These are phyloP conservation scores for Rachycentron canadum DNA, from an alignment of 2,797 vertebrate species.

Conservation along the genomic window DNA sequence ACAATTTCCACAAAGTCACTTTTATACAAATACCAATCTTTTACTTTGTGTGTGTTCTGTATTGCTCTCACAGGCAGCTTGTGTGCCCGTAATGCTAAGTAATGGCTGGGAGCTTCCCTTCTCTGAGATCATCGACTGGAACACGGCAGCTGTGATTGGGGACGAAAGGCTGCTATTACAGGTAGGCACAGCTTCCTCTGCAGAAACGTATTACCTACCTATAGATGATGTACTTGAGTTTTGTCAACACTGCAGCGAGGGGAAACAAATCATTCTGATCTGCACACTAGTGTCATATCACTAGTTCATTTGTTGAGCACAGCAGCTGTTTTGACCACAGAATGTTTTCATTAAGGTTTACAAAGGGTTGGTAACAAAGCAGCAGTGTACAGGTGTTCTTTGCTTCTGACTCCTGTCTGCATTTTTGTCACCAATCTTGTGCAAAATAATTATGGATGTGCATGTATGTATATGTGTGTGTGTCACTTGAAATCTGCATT, in stretches of 20 bases:
- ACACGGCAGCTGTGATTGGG: slow-evolving; percentile 95
- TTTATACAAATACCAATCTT: background rate
- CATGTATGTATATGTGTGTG: too few species aligned
- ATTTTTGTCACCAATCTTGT: background rate
- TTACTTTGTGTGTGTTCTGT: slow-evolving; percentile 24
- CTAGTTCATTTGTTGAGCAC: background rate
- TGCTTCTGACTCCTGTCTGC: background rate
- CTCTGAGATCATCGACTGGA: slow-evolving; percentile 99
- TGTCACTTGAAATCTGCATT: background rate
- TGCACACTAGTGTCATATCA: background rate
- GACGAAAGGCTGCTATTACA: slow-evolving; percentile 99
- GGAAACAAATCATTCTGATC: background rate
- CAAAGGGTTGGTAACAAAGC: background rate
- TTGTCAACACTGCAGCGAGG: background rate
- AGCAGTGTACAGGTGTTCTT: background rate
- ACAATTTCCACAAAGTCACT: background rate
- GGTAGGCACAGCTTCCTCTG: slow-evolving; percentile 80
- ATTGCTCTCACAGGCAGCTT: slow-evolving; percentile 89
- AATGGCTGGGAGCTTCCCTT: slow-evolving; percentile 99
- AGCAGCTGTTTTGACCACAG: background rate
- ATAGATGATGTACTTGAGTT: background rate
- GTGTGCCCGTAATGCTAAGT: slow-evolving; percentile 98
- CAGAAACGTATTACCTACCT: background rate
- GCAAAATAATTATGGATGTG: slow-evolving; percentile 1
- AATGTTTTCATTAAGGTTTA: background rate